Conservation (phyloP, 2,888 invertebrate genomes). For the Nezara viridula region DNA sequence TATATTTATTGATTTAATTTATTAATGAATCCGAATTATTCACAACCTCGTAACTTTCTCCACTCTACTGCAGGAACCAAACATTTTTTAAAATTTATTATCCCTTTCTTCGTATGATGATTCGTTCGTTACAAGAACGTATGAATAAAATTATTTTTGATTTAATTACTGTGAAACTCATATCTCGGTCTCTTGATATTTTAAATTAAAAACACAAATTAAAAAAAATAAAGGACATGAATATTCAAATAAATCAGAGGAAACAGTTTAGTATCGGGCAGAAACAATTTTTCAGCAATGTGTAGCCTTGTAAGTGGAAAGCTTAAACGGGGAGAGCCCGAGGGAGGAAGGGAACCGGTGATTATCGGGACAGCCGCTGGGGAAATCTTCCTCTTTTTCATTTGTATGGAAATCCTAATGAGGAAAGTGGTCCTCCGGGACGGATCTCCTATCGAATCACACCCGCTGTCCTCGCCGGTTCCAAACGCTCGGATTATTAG, state of each 20-base stretch:
- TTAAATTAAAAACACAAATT: not conserved
- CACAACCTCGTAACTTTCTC: too few relatives aligned
- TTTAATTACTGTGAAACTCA: too few relatives aligned
- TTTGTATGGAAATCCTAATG: slow-evolving; percentile 48
- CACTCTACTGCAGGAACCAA: too few relatives aligned
- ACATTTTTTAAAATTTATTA: too few relatives aligned
- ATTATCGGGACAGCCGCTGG: slow-evolving; percentile 34
- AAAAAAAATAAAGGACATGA: not conserved
- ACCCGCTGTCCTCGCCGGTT: not conserved
- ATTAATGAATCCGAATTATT: too few relatives aligned
- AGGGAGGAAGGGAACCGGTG: not conserved
- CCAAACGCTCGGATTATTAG: slow-evolving; percentile 18
- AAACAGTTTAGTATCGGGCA: not conserved
- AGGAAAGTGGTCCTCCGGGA: slow-evolving; percentile 38
- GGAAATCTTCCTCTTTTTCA: slow-evolving; percentile 51
- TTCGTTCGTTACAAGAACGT: too few relatives aligned
- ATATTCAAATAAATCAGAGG: slow-evolving; percentile 3
- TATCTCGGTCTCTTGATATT: too few relatives aligned
- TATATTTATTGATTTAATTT: too few relatives aligned
- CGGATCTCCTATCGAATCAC: slow-evolving; percentile 20
- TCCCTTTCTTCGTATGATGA: too few relatives aligned
- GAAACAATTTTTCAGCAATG: slow-evolving; percentile 23
- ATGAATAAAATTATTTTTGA: too few relatives aligned
- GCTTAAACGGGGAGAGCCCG: not conserved
- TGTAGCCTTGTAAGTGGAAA: not conserved